phyloP scores from a whole-genome alignment of 1,140 invertebrate species.

The Pseudomyrmex pallidus region DNA sequence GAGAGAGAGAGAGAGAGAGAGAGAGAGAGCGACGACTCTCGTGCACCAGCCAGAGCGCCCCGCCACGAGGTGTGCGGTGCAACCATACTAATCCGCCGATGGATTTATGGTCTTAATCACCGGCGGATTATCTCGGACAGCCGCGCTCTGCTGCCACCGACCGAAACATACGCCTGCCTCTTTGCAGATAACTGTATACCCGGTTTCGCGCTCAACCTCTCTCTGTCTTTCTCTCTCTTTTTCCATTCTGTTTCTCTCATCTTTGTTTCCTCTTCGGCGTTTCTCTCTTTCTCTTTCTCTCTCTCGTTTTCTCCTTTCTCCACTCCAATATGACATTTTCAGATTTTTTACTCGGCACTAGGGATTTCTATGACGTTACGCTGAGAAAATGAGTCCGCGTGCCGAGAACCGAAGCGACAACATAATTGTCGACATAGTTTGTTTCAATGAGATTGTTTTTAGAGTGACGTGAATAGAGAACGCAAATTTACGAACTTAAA shows the following conservation, averaged over 20 bases:
- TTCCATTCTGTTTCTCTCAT: background rate
- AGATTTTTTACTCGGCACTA: conserved; percentile 31
- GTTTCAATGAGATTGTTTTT: too few species aligned
- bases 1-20: conserved; percentile 23
- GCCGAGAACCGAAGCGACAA: background rate
- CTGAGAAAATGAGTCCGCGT: conserved; percentile 8
- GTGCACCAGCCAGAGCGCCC: conserved; percentile 69
- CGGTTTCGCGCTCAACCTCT: conserved; percentile 51
- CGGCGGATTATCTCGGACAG: conserved; percentile 86
- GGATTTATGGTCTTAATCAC: conserved; percentile 89
- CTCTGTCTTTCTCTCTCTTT: conserved; percentile 13
- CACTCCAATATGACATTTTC: conserved; percentile 33
- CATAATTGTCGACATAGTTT: background rate
- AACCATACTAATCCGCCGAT: conserved; percentile 85
- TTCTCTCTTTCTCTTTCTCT: background rate
- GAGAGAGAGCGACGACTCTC: conserved; percentile 42
- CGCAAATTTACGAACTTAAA: too few species aligned
- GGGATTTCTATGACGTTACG: conserved; percentile 39
- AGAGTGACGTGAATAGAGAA: too few species aligned
- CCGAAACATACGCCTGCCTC: conserved; percentile 84
- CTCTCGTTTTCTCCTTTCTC: conserved; percentile 11
- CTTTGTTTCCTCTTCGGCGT: background rate
- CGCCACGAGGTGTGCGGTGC: conserved; percentile 78
- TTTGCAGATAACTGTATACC: conserved; percentile 83
- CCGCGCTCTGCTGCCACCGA: conserved; percentile 81